Base-by-base conservation (phyloP, 2,113 vertebrate species). In the Rhinogobius similis region DNA sequence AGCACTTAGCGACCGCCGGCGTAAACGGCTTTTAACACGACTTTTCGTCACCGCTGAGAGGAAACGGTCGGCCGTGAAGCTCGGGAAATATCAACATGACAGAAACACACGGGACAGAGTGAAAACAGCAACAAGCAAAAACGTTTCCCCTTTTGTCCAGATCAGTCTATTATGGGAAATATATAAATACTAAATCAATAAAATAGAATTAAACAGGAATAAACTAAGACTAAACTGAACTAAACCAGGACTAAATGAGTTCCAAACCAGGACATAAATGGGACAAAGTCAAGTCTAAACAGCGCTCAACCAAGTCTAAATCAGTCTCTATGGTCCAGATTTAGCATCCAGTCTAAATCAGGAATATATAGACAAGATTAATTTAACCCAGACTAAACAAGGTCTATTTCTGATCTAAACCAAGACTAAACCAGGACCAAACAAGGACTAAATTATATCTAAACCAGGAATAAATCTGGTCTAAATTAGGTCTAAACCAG, bases 1-100 rank as follows among this genome's bases (percentile, higher is more conserved):
- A 78, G 78, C 87, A 89, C 89, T 89, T 86, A 88, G 87, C 81
- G 87, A 89, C 87, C 79, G 9, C 81, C 56, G 67, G 72, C 68
- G 83, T 70, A 87, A 78, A 77, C 44, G 21, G 85, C 82, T 78
- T 88, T 89, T 86, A 87, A 74, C 62, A 67, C 61, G 70, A 62
- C 29, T 32, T 66, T 84, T 73, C 11, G 48, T 84, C 82, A 87
- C 65, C 10, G 1, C 26, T 72, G 24, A 59, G 18, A 21, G 0
- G 4, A 36, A 32, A 39, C 32, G 21, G 21, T 23, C 36, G 46
- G 77, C 67, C 58, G 29, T 63, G 71, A 78, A 72, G 53, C 76
- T 29, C 23, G 44, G 32, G 38, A 65, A 38, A 58, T 8, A 62
- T 27, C 65, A 38, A 61, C 27, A 56, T 44, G 63, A 56, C 18